Base-by-base conservation (phyloP, 2,113 vertebrate genomes). In the Montifringilla adamsi region DNA sequence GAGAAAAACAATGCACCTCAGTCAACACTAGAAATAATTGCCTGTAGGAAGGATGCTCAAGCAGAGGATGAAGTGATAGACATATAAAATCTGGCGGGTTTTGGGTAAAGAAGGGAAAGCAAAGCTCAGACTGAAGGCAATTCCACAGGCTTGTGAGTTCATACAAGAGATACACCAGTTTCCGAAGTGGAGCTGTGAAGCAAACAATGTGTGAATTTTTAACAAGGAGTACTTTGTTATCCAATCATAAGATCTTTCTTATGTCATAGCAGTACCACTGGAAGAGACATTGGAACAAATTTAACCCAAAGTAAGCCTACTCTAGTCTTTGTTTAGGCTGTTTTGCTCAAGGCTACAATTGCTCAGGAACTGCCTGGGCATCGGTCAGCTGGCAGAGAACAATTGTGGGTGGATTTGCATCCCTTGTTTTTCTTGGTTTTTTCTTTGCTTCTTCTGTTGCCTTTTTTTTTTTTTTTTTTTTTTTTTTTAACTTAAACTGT, bases 1-100 rank as follows among this genome's bases (percentile, higher is more conserved):
- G 31, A 22, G 44, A 82, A 95, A 94, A 91, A 18, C 28, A 62
- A 73, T 82, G 70, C 84, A 75, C 69, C 75, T 83, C 91, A 82
- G 47, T 41, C 93, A 97, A 37, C 22, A 11, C 14, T 30, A 79
- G 46, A 55, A 87, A 60, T 9, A 49, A 14, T 5, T 74, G 49
- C 73, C 75, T 60, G 13, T 31, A 33, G 46, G 30, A 90, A 81
- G 17, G 35, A 28, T 30, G 69, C 12, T 91, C 10, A 44, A 53
- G 22, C 70, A 81, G 62, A 90, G 37, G 30, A 83, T 49, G 58
- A 94, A 70, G 58, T 0, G 4, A 68, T 10, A 47, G 31, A 66
- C 8, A 13, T 41, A 68, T 28, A 4, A 64, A 7, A 31, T 37
- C 20, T 67, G 30, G 8, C 69, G 28, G 2, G 10, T 82, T 62